Evolutionary conservation across 2,888 invertebrate genomes (phyloP), one percentile per base, ranked within the genome.

Genomic region (Nemotelus nigrinus): DNA sequence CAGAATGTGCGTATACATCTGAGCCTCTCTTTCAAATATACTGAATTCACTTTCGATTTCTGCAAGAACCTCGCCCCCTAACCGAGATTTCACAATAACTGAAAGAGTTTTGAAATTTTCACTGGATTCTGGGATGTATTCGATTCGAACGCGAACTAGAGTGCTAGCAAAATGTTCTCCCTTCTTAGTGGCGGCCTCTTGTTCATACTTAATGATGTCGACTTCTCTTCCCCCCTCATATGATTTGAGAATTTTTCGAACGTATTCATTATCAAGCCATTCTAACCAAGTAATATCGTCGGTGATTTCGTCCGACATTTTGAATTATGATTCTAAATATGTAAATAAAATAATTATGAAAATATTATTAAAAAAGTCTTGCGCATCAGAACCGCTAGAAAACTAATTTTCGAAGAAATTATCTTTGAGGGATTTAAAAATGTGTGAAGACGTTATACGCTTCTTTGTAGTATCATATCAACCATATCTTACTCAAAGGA

Each of bases 111-210:
- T 79, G 41, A 68, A 2, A 5, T 53, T 39, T 41, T 80, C 78
- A 5, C 76, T 70, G 44, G 41, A 47, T 55, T 60, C 41, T 7
- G 75, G 63, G 10, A 48, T 76, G 68, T 82, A 84, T 25, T 82
- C 77, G 0, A 82, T 80, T 7, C 71, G 81, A 44, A 84, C 76
- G 39, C 84, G 79, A 80, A 82, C 81, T 79, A 85, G 80, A 3
- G 80, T 80, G 78, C 84, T 84, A 2, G 82, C 83, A 77, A 82
- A 85, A 78, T 85, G 83, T 79, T 84, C 84, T 43, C 84, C 84
- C 78, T 83, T 84, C 1, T 77, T 81, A 0, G 83, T 83, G 0
- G 84, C 84, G 48, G 83, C 81, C 57, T 80, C 78, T 10, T 25
- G 7, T 48, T 63, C 74, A 74, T 74, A 74, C 48, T 74, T 45